These are phyloP conservation scores for Holcopasites calliopsidis DNA, from an alignment of 1,140 invertebrate species.

Conservation along the genomic window DNA sequence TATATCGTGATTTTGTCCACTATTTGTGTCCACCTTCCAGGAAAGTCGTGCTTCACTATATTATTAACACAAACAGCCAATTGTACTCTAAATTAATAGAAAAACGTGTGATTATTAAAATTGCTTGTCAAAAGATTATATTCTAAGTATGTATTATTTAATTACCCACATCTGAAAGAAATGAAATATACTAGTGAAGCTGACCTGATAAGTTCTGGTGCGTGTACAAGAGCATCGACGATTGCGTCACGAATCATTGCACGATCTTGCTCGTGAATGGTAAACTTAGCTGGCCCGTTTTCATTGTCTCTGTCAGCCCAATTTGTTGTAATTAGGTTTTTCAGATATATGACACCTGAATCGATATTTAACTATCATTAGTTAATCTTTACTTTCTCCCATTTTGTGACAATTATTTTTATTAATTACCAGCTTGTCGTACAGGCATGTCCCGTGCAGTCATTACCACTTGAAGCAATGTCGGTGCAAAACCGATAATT, in stretches of 20 bases:
- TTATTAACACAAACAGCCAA: slow-evolving; percentile 93
- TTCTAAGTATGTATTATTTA: too few species aligned
- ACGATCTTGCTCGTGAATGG: slow-evolving; percentile 97
- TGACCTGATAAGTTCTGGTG: slow-evolving; percentile 92
- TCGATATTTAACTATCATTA: slow-evolving; percentile 24
- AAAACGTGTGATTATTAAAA: slow-evolving; percentile 18
- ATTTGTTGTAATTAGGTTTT: slow-evolving; percentile 94
- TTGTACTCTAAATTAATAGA: slow-evolving; percentile 85
- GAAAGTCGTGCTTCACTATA: slow-evolving; percentile 98
- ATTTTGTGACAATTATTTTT: background rate
- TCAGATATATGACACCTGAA: slow-evolving; percentile 94
- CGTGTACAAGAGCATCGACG: slow-evolving; percentile 96
- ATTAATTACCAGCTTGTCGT: slow-evolving; percentile 89
- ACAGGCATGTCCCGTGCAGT: slow-evolving; percentile 93
- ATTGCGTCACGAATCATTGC: slow-evolving; percentile 95
- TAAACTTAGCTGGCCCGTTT: slow-evolving; percentile 88
- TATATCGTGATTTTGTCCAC: slow-evolving; percentile 95
- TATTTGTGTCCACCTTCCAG: slow-evolving; percentile 95
- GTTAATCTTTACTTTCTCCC: slow-evolving; percentile 1
- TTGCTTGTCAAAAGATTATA: background rate
- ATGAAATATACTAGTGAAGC: background rate
- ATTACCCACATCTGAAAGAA: background rate
- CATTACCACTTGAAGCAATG: slow-evolving; percentile 96
- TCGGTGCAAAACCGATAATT: slow-evolving; percentile 97
- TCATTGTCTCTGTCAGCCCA: slow-evolving; percentile 94